Percentiles rank a stretch among this genome's conserved stretches.
Evolutionary conservation across 2,797 vertebrate genomes (phyloP).

Genomic region (Lithobates pipiens): DNA sequence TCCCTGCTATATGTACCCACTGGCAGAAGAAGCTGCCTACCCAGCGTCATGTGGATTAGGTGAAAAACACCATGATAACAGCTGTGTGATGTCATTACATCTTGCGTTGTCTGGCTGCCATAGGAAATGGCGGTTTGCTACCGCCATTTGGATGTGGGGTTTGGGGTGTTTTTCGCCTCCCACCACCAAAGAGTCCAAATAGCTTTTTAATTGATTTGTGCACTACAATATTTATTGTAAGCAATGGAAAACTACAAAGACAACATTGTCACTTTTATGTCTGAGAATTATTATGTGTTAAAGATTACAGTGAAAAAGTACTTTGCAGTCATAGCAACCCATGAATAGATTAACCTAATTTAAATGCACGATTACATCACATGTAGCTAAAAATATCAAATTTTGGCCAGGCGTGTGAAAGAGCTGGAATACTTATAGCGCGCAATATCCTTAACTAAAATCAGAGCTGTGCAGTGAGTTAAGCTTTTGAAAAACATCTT

Average conservation of each 20-base stretch:
- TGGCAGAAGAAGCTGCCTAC: no score
- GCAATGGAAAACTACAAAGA: not conserved
- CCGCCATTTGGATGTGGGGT: no score
- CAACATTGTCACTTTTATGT: constrained; percentile 15
- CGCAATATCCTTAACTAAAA: not conserved
- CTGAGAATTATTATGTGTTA: constrained; percentile 18
- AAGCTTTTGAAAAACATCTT: not conserved
- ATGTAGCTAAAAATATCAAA: constrained; percentile 10
- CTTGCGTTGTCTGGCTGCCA: no score
- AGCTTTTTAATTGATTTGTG: constrained; percentile 13
- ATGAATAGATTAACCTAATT: constrained; percentile 41
- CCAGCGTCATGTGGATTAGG: no score
- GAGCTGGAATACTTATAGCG: no score
- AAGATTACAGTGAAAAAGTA: constrained; percentile 22
- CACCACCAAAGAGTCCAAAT: not conserved
- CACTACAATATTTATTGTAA: constrained; percentile 6
- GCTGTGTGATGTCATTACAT: no score
- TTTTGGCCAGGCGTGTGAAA: constrained; percentile 7
- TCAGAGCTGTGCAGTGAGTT: not conserved
- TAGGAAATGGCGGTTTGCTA: no score
- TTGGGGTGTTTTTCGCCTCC: no score
- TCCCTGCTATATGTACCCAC: no score
- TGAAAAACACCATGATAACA: no score
- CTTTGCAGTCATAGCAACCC: constrained; percentile 38
- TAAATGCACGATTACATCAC: constrained; percentile 20